Conservation (phyloP, 2,113 vertebrate species). For the Mus pahari region DNA sequence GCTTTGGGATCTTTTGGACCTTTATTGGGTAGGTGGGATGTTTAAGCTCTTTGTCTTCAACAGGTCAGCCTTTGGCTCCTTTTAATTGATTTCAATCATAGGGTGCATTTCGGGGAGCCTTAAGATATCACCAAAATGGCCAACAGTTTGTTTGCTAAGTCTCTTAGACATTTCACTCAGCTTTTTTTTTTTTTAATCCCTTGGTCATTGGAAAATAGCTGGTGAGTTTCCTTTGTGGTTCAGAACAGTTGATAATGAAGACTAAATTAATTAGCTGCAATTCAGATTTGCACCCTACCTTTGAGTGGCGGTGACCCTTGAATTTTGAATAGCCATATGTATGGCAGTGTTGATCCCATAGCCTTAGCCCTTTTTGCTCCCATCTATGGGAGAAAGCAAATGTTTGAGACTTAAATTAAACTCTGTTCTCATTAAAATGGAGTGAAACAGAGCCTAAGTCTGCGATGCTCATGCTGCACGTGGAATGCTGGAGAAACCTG, state of each 20-base stretch:
- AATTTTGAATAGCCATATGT: conserved; percentile 68
- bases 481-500: conserved; percentile 43
- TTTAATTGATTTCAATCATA: conserved; percentile 91
- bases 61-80: conserved; percentile 84
- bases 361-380: conserved; percentile 19
- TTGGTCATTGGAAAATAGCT: conserved; percentile 70
- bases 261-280: conserved; percentile 83
- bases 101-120: conserved; percentile 80
- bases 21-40: conserved; percentile 77
- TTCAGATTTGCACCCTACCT: conserved; percentile 76
- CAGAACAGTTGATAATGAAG: conserved; percentile 78
- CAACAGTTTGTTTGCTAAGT: conserved; percentile 83
- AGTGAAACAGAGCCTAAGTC: conserved; percentile 36
- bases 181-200: conserved; percentile 57
- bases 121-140: conserved; percentile 85
- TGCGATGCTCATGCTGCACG: conserved; percentile 68
- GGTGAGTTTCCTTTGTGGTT: conserved; percentile 82
- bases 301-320: conserved; percentile 68
- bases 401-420: conserved; percentile 35
- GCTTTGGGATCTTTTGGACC: conserved; percentile 78
- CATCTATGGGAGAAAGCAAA: conserved; percentile 1
- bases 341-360: conserved; percentile 53
- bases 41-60: conserved; percentile 83
- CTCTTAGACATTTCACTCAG: conserved; percentile 73
- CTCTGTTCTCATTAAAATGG: conserved; percentile 54